Base-by-base conservation (phyloP, 2,888 invertebrate genomes). In the Isotomurus palustris region DNA sequence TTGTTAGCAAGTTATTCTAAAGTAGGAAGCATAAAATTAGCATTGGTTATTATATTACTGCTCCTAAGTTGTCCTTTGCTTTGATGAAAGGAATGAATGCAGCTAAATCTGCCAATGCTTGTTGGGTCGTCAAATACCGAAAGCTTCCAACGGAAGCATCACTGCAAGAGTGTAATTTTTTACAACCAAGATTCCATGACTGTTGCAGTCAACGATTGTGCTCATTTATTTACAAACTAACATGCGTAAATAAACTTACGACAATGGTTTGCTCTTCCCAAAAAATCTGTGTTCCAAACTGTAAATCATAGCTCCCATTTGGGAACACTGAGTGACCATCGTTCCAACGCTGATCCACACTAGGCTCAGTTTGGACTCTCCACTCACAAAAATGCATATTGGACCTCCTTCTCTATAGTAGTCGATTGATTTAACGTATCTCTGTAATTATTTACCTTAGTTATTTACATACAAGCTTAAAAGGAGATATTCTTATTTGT, bases 261-360 rank as follows among this genome's bases (percentile, higher is more conserved):
- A 72, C 4, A 89, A 91, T 2, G 96, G 95, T 72, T 84, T 88
- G 74, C 93, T 94, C 74, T 89, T 82, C 53, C 96, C 96, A 79
- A 96, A 96, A 77, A 81, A 96, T 58, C 96, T 82, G 76, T 96
- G 96, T 76, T 96, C 96, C 61, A 96, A 74, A 74, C 86, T 85
- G 60, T 95, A 85, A 68, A 90, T 87, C 36, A 91, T 77, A 0
- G 95, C 96, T 40, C 84, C 84, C 73, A 86, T 86, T 68, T 83
- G 78, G 71, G 85, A 79, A 0, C 90, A 92, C 76, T 87, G 89
- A 56, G 85, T 83, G 48, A 91, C 83, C 90, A 93, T 94, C 51
- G 86, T 82, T 2, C 92, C 94, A 73, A 84, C 81, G 0, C 83
- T 82, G 88, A 94, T 88, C 94, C 94, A 95, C 64, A 84, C 82